Evolutionary conservation across 2,797 vertebrate genomes (phyloP).

Genomic region (Myotis daubentonii): DNA sequence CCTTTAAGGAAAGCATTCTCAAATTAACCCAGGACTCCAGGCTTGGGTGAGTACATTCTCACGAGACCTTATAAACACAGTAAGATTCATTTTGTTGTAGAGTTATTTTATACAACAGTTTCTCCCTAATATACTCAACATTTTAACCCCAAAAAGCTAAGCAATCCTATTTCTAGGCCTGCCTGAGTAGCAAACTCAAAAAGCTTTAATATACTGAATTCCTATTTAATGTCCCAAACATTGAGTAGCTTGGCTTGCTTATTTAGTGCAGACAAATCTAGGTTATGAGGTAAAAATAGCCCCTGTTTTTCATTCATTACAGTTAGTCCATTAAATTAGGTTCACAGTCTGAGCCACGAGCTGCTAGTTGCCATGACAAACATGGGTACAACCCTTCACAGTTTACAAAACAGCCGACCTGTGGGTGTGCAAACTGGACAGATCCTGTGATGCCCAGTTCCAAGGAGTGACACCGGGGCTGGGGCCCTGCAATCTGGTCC

Average conservation of each 20-base stretch:
- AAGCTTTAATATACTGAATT: constrained; percentile 26
- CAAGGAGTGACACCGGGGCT: not conserved
- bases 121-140: constrained; percentile 17
- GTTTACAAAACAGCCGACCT: not conserved
- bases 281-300: constrained; percentile 44
- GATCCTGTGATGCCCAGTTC: not conserved
- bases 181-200: constrained; percentile 32
- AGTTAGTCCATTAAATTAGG: not conserved
- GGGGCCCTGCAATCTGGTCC: not conserved
- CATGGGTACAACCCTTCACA: not conserved
- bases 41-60: not conserved
- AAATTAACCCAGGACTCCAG: not conserved
- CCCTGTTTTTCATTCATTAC: not conserved
- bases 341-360: not conserved
- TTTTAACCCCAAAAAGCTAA: not conserved
- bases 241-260: not conserved
- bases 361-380: not conserved
- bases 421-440: not conserved
- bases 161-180: constrained; percentile 37
- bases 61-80: not conserved
- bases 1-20: constrained; percentile 33
- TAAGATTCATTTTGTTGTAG: not conserved
- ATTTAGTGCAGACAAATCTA: constrained; percentile 28
- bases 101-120: constrained; percentile 37
- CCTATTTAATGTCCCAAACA: not conserved